Conservation (phyloP, 2,113 vertebrate genomes). For the Polypterus bichir region DNA sequence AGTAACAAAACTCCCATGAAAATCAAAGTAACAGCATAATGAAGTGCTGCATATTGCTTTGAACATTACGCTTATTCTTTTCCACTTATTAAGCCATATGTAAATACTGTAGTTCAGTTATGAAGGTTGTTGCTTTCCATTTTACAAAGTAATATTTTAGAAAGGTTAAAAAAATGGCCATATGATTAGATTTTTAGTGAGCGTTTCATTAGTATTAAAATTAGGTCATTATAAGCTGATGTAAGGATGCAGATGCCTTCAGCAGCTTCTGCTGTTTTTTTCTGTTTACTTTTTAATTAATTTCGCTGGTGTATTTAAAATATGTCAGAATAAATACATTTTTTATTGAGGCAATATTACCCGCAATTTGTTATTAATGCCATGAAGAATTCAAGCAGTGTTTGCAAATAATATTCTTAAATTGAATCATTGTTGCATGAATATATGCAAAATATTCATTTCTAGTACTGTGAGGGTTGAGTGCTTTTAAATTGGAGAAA, state of each 20-base stretch:
- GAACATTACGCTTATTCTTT: too few relatives aligned
- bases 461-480: constrained; percentile 97
- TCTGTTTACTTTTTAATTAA: constrained; percentile 55
- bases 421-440: constrained; percentile 99
- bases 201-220: constrained; percentile 23
- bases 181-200: constrained; percentile 8
- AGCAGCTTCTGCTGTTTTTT: constrained; percentile 9
- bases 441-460: constrained; percentile 99
- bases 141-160: too few relatives aligned
- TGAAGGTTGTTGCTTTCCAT: too few relatives aligned
- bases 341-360: constrained; percentile 40
- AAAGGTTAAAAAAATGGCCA: background rate
- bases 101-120: too few relatives aligned
- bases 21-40: too few relatives aligned
- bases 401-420: constrained; percentile 98
- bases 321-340: constrained; percentile 47
- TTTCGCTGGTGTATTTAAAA: constrained; percentile 42
- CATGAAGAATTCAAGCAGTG: constrained; percentile 80
- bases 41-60: too few relatives aligned
- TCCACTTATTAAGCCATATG: too few relatives aligned
- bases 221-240: constrained; percentile 21
- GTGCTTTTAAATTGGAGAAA: constrained; percentile 99
- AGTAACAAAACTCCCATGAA: too few relatives aligned
- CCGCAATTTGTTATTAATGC: constrained; percentile 76
- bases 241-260: constrained; percentile 14